Evolutionary conservation across 2,113 vertebrate genomes (phyloP).

Genomic region (Carettochelys insculpta): DNA sequence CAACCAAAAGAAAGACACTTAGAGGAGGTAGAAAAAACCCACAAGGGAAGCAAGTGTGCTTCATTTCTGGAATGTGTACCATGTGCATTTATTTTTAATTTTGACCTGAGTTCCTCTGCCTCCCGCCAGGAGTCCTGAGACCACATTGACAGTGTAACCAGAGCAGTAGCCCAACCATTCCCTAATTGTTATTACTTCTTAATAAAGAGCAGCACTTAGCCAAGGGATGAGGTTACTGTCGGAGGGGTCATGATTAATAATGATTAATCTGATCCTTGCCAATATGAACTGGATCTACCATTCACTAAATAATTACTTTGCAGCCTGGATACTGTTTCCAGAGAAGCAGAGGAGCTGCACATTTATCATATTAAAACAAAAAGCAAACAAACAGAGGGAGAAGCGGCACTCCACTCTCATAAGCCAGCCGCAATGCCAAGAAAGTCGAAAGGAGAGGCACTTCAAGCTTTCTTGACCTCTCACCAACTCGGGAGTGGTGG

Average conservation of each 20-base stretch:
- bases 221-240: constrained; percentile 76
- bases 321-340: constrained; percentile 75
- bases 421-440: neutral
- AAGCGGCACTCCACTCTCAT: neutral
- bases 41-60: constrained; percentile 41
- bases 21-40: constrained; percentile 3
- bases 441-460: neutral
- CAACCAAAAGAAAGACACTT: constrained; percentile 44
- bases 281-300: constrained; percentile 69
- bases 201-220: constrained; percentile 72
- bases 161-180: constrained; percentile 24
- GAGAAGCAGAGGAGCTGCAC: constrained; percentile 27
- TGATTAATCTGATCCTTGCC: constrained; percentile 78
- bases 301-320: constrained; percentile 81
- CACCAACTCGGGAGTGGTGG: neutral
- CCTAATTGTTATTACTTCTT: constrained; percentile 71
- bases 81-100: constrained; percentile 44
- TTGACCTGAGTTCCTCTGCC: constrained; percentile 15
- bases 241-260: constrained; percentile 77
- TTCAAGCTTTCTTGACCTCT: neutral
- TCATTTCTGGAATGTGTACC: constrained; percentile 50
- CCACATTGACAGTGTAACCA: neutral
- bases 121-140: constrained; percentile 50
- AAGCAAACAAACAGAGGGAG: constrained; percentile 31
- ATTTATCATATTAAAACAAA: constrained; percentile 71